Base-by-base conservation (phyloP, 2,113 vertebrate genomes). In the Hypanus sabinus region DNA sequence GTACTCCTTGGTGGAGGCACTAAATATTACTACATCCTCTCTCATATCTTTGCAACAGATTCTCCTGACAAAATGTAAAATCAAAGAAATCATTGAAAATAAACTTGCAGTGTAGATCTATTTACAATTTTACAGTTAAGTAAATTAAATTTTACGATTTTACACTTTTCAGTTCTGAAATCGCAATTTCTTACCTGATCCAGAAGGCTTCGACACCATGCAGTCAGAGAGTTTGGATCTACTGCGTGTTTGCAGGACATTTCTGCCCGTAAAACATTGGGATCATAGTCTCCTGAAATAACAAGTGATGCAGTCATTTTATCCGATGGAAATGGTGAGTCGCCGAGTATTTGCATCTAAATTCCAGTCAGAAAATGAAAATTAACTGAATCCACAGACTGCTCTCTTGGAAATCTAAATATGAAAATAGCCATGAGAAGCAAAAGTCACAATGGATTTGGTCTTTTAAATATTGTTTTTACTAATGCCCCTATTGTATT, bases 241-340 rank as follows among this genome's bases (percentile, higher is more conserved):
- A 88, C 85, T 88, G 85, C 85, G 65, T 88, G 85, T 33, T n/a
- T 65, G 60, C 85, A 88, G 57, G 85, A 88, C 85, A 88, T 65
- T 65, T 88, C 55, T 14, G 55, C 85, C 62, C 55, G 24, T 30
- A 88, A 88, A 88, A 60, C 65, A 62, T 88, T 88, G 0, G 85
- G 85, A 33, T 88, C 85, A 27, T 88, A 55, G n/a, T 88, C 85
- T 88, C 85, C 85, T 88, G 85, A 88, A 88, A 65, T n/a, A n/a
- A 62, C 30, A 65, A n/a, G 57, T 16, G 16, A 20, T 11, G 62
- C 85, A 88, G 55, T 88, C 57, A 30, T 27, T 62, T 88, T 88
- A n/a, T 62, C 55, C 57, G n/a, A 30, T 20, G 0, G 57, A 30
- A 62, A 88, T n/a, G 5, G 22, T 7, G 6, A 88, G 30, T 24